Percentiles rank a stretch among this genome's conserved stretches.
phyloP scores from a whole-genome alignment of 2,888 invertebrate species.

The Drosophila rubida region DNA sequence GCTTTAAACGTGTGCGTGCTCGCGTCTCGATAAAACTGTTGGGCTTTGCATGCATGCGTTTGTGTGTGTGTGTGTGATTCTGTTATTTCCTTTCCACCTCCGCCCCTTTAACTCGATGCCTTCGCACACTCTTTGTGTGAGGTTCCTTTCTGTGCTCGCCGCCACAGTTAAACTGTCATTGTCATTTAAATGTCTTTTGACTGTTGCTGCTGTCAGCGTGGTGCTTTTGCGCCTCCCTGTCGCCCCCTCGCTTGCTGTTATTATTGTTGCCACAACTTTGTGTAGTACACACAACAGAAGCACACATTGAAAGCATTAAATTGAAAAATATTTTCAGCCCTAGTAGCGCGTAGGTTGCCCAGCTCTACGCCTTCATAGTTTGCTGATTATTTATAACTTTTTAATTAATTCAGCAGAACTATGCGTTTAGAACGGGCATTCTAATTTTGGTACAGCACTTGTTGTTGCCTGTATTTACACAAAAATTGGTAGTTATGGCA shows the following conservation, averaged over 20 bases:
- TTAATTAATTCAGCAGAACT: constrained; percentile 51
- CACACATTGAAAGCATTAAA: constrained; percentile 23
- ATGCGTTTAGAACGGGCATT: not conserved
- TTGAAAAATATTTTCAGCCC: constrained; percentile 41
- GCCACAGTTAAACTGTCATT: constrained; percentile 74
- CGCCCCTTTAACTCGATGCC: not conserved
- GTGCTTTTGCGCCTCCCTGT: constrained; percentile 8
- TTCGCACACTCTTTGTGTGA: constrained; percentile 31
- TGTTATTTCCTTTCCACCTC: constrained; percentile 6
- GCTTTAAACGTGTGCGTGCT: constrained; percentile 31
- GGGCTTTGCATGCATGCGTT: constrained; percentile 57
- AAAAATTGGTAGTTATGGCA: not conserved
- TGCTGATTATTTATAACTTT: constrained; percentile 57
- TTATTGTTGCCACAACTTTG: constrained; percentile 28
- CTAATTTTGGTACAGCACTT: not conserved
- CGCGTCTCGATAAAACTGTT: constrained; percentile 69
- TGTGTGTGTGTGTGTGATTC: not conserved
- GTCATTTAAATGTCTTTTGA: constrained; percentile 79
- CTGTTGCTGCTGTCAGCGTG: constrained; percentile 60
- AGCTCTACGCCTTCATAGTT: constrained; percentile 6
- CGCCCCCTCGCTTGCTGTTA: not conserved
- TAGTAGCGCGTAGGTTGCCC: constrained; percentile 17
- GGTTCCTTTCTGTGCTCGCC: constrained; percentile 39
- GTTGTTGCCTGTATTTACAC: not conserved
- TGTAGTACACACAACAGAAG: constrained; percentile 4